These are phyloP conservation scores for Anolis carolinensis DNA, from an alignment of 2,113 vertebrate genomes.

Conservation along the genomic window DNA sequence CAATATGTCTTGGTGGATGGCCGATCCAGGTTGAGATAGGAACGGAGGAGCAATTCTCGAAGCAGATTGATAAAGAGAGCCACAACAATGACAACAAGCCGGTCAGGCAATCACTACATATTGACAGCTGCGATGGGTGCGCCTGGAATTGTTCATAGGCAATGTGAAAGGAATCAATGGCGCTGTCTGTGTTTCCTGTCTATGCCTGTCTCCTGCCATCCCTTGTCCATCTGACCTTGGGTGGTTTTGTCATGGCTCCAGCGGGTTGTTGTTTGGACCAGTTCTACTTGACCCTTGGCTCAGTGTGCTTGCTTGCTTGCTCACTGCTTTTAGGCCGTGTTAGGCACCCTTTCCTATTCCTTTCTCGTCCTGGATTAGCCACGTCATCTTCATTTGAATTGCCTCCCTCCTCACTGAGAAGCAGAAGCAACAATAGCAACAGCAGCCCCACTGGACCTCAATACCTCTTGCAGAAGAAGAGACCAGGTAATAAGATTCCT, in stretches of 20 bases:
- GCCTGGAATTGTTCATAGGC: background rate
- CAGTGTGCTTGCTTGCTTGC: too few species aligned
- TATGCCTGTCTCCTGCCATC: background rate
- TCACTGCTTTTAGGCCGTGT: too few species aligned
- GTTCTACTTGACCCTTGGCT: too few species aligned
- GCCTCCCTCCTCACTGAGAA: too few species aligned
- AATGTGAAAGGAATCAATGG: conserved; percentile 11
- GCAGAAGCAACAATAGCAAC: too few species aligned
- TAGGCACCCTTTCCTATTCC: too few species aligned
- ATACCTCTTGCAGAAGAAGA: too few species aligned
- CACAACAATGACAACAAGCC: background rate
- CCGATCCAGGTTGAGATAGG: background rate
- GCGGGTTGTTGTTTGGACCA: background rate
- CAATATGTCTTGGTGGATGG: background rate
- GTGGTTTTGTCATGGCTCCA: background rate
- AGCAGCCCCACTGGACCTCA: too few species aligned
- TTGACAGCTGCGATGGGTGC: background rate
- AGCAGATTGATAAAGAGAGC: background rate
- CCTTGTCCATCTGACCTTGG: background rate
- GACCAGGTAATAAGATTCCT: too few species aligned
- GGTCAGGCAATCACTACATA: background rate
- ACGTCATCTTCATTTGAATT: too few species aligned
- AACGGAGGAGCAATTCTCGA: background rate
- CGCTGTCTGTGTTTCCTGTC: background rate
- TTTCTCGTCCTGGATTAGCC: too few species aligned